phyloP scores from a whole-genome alignment of 2,888 invertebrate species.

The Papilio gigon region DNA sequence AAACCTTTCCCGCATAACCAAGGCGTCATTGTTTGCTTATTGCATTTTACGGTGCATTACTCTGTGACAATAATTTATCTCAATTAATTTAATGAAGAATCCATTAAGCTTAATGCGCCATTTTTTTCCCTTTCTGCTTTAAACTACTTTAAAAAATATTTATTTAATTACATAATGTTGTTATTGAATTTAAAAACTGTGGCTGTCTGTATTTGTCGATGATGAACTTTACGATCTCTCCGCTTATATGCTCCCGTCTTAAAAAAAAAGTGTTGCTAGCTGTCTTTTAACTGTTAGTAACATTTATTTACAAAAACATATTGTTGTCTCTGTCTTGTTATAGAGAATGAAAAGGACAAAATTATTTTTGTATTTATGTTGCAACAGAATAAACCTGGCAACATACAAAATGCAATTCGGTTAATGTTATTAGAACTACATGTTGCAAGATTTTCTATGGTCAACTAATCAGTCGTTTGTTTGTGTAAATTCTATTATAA shows the following conservation, averaged over 20 bases:
- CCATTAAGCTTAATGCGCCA: not conserved
- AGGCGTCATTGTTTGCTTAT: constrained; percentile 2
- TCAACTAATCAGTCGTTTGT: not conserved
- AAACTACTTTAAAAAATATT: constrained; percentile 6
- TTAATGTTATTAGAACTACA: too few species aligned
- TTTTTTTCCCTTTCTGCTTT: not conserved
- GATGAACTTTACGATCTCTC: too few species aligned
- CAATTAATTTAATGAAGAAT: not conserved
- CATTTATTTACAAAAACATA: not conserved
- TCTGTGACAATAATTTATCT: not conserved
- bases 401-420: too few species aligned
- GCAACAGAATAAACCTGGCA: too few species aligned
- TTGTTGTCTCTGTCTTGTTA: too few species aligned
- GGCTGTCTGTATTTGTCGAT: too few species aligned
- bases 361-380: too few species aligned
- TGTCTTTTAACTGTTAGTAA: not conserved
- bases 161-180: not conserved
- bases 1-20: not conserved
- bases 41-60: constrained; percentile 1
- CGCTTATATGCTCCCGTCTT: too few species aligned
- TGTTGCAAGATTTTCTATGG: not conserved
- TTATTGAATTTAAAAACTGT: not conserved
- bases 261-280: too few species aligned
- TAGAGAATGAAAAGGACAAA: too few species aligned
- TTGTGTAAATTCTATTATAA: not conserved